A percentile compares a stretch with the other conserved stretches of the same genome.
phyloP scores from a whole-genome alignment of 2,113 vertebrate species.

The Xiphophorus couchianus region DNA sequence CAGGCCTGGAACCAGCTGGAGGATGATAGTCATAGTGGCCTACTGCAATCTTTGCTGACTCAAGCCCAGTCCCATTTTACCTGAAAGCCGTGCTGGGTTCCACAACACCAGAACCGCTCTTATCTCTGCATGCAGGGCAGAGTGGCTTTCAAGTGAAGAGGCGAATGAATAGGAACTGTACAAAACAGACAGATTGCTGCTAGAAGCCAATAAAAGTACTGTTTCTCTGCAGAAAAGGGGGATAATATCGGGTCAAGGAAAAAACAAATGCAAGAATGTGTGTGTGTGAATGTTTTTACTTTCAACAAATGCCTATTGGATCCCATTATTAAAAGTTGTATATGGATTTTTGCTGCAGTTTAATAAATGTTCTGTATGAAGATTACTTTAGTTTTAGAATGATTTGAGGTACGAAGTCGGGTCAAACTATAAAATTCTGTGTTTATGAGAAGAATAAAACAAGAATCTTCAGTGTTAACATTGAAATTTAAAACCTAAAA shows the following conservation, averaged over 20 bases:
- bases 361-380: too few species aligned
- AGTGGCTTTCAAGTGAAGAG: constrained; percentile 11
- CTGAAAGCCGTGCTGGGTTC: not conserved
- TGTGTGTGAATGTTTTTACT: too few species aligned
- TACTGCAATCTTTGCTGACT: constrained; percentile 6
- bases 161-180: constrained; percentile 1
- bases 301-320: too few species aligned
- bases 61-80: not conserved
- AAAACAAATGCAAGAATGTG: constrained; percentile 15
- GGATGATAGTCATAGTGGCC: not conserved
- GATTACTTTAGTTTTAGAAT: too few species aligned
- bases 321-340: too few species aligned
- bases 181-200: constrained; percentile 15
- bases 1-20: not conserved
- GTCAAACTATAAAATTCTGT: too few species aligned
- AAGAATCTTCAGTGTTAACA: not conserved
- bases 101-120: not conserved
- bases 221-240: not conserved
- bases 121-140: constrained; percentile 12
- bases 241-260: constrained; percentile 16
- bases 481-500: not conserved
- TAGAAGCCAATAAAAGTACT: constrained; percentile 13
- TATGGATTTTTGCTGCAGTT: too few species aligned
- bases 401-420: too few species aligned
- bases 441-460: too few species aligned